Conservation (phyloP, 2,113 vertebrate genomes). For the Archocentrus centrarchus region DNA sequence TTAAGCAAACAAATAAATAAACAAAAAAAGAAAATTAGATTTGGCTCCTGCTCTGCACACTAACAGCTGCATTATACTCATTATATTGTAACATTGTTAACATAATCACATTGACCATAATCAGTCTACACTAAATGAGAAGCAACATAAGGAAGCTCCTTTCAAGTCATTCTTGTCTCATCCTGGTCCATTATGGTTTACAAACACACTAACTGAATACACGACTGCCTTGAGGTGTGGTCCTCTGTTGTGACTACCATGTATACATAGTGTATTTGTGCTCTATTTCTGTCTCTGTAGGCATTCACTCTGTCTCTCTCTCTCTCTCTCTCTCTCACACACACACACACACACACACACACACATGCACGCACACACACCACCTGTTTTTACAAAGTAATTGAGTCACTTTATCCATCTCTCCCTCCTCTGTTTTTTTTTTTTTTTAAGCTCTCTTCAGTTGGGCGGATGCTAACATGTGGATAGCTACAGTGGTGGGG, state of each 20-base stretch:
- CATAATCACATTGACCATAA: conserved; percentile 10
- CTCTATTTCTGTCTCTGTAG: conserved; percentile 16
- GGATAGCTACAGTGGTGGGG: conserved; percentile 41
- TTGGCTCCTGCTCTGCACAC: neutral
- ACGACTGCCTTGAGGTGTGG: neutral
- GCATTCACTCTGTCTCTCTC: neutral
- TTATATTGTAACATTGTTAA: conserved; percentile 10
- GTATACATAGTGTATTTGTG: neutral
- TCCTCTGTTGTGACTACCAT: neutral
- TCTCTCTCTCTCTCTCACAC: neutral
- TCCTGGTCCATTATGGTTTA: neutral
- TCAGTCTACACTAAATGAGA: neutral
- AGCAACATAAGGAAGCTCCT: neutral
- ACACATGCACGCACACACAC: neutral
- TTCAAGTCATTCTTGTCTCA: neutral
- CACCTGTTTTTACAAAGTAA: conserved; percentile 35
- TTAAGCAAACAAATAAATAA: neutral
- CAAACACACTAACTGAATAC: neutral
- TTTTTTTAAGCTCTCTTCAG: conserved; percentile 5
- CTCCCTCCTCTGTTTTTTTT: conserved; percentile 14
- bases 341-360: too few relatives aligned
- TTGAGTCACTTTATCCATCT: conserved; percentile 44
- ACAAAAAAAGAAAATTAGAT: neutral
- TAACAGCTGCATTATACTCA: conserved; percentile 6
- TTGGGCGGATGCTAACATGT: conserved; percentile 35